Evolutionary conservation across 2,797 vertebrate species (phyloP), one percentile per base, ranked within the genome.

Genomic region (Smutsia gigantea): DNA sequence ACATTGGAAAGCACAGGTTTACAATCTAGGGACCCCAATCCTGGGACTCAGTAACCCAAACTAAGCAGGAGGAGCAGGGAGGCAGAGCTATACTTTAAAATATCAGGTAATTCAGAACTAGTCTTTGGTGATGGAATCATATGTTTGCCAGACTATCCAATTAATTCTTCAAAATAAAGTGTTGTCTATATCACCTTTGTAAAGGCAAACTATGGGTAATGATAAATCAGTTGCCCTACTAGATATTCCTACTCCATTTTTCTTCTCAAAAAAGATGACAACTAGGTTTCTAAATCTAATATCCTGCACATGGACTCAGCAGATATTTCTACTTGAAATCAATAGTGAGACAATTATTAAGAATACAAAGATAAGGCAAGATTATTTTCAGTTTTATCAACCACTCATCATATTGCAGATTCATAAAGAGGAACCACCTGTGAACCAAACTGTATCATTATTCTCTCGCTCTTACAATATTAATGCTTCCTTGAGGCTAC

Each of bases 241-340:
- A 55, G 27, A 82, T 63, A 86, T 1, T 69, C 7, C 39, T 0
- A 23, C 25, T 97, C n/a, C 12, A 82, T 18, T 21, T 93, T 85
- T 87, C 10, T 71, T 71, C 46, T 93, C 29, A 69, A 57, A 77
- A 78, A 61, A 72, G 7, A 37, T 71, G 55, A 63, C 17, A 63
- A 84, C 18, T 71, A 64, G 1, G 9, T 64, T 82, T 92, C 82
- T 86, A 71, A 46, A 69, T 82, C 42, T 77, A 64, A 39, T 57
- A 37, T 39, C 4, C 55, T 77, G 4, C 6, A 46, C 7, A 8
- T 34, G n/a, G 27, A 49, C 25, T 15, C 64, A 74, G 25, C 4
- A 93, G 55, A n/a, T 78, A 68, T 39, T 87, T 97, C 57, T 68
- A 18, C 23, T 82, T 86, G 37, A 4, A 86, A 51, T 87, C n/a